Evolutionary conservation across 2,113 vertebrate species (phyloP).

Genomic region (Pachyramphus minor): DNA sequence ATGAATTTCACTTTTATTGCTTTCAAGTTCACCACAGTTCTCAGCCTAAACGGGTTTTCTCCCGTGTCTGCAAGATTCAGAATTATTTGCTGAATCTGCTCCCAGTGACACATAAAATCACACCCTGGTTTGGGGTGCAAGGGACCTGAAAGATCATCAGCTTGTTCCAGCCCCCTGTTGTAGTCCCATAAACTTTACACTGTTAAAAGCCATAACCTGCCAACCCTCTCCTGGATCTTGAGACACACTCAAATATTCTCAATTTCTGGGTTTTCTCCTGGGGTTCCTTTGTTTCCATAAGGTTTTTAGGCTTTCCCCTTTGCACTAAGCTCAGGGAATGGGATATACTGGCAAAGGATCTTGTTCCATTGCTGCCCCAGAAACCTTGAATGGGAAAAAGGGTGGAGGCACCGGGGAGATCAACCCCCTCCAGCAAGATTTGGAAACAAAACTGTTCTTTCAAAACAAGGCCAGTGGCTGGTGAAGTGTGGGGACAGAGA

Average conservation of each 20-base stretch:
- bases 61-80: not conserved
- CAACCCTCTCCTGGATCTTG: not conserved
- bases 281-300: not conserved
- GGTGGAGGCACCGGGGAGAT: not conserved
- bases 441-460: not conserved
- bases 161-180: not conserved
- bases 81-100: not conserved
- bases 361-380: not conserved
- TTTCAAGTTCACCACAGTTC: not conserved
- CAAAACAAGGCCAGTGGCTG: not conserved
- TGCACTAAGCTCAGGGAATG: fast-evolving
- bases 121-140: not conserved
- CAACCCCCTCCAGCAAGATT: not conserved
- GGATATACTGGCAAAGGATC: not conserved
- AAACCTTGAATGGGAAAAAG: not conserved
- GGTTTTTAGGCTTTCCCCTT: not conserved
- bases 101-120: not conserved
- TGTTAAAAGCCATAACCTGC: not conserved
- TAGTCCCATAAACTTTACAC: not conserved
- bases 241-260: not conserved
- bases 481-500: not conserved
- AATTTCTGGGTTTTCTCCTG: not conserved
- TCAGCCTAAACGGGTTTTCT: not conserved
- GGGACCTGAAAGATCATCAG: not conserved
- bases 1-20: conserved; percentile 12